Percentiles rank a stretch among this genome's conserved stretches.
Evolutionary conservation across 1,140 invertebrate species (phyloP).

Genomic region (Octopus bimaculoides): DNA sequence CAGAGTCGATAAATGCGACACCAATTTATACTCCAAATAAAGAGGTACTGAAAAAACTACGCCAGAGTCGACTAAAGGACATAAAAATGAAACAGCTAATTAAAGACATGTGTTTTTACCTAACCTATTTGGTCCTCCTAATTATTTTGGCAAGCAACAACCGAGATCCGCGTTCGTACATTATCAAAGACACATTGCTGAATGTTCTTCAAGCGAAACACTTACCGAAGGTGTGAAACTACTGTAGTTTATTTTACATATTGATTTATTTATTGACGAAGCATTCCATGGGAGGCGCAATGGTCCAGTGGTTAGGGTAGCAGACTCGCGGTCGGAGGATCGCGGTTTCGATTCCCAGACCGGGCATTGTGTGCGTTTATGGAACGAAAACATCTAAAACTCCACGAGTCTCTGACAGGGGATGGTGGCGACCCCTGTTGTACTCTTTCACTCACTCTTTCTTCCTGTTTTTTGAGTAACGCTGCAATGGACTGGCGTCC

Average conservation of each 20-base stretch:
- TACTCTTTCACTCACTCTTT: no score
- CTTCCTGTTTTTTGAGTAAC: no score
- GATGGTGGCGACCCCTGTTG: no score
- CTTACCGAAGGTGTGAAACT: conserved; percentile 18
- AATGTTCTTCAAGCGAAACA: conserved; percentile 21
- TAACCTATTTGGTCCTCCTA: conserved; percentile 51
- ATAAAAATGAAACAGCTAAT: conserved; percentile 35
- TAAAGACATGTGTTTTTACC: conserved; percentile 51
- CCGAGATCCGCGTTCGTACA: conserved; percentile 48
- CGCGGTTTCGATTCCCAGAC: no score
- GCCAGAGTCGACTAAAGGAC: conserved; percentile 34
- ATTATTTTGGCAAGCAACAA: conserved; percentile 49
- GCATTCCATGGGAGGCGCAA: no score
- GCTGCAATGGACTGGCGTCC: no score
- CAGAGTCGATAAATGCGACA: background rate
- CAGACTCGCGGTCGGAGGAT: no score
- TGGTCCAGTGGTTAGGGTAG: no score
- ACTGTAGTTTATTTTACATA: background rate
- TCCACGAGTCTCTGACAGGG: no score
- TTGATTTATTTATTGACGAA: background rate
- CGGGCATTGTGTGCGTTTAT: no score
- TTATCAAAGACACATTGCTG: conserved; percentile 24
- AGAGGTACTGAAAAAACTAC: conserved; percentile 19
- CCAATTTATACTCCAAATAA: conserved; percentile 25
- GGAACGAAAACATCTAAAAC: no score